phyloP scores from a whole-genome alignment of 2,888 invertebrate genomes.

The Tachystola acroxantha region DNA sequence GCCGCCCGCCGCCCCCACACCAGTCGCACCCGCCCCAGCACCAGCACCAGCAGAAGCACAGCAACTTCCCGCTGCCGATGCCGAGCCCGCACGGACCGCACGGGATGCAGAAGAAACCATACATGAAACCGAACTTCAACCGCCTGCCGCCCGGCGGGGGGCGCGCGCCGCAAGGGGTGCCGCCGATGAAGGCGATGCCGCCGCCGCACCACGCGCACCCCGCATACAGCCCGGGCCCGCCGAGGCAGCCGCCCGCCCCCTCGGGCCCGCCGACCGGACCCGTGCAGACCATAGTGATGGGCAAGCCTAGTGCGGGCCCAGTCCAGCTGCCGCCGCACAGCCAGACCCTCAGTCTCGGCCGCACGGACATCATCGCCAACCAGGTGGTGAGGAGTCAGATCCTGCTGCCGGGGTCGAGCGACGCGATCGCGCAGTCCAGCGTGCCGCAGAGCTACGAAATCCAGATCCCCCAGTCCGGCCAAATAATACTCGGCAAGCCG shows the following conservation, averaged over 20 bases:
- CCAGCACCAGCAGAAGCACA: too few relatives aligned
- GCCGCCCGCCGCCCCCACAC: conserved; percentile 46
- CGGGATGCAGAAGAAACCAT: conserved; percentile 9
- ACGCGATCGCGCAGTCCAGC: conserved; percentile 51
- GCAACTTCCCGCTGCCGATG: conserved; percentile 52
- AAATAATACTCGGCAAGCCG: conserved; percentile 71
- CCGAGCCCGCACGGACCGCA: conserved; percentile 39
- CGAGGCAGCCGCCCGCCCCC: conserved; percentile 22
- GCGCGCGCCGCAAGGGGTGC: conserved; percentile 35
- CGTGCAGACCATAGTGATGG: conserved; percentile 45
- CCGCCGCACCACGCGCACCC: conserved; percentile 31
- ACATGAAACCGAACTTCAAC: conserved; percentile 5
- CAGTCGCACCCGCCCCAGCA: too few relatives aligned
- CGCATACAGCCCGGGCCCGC: conserved; percentile 25
- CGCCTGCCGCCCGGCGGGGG: conserved; percentile 39
- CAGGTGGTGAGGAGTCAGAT: conserved; percentile 71
- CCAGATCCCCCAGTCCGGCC: conserved; percentile 47
- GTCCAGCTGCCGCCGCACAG: conserved; percentile 36
- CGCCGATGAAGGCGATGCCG: conserved; percentile 57
- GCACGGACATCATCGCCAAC: conserved; percentile 60
- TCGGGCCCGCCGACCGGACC: conserved; percentile 23
- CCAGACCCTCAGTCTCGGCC: conserved; percentile 57
- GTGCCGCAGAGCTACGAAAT: conserved; percentile 34
- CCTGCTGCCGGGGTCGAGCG: conserved; percentile 48
- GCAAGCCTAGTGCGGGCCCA: conserved; percentile 37